phyloP scores from a whole-genome alignment of 2,797 vertebrate species.

The Clamator glandarius region DNA sequence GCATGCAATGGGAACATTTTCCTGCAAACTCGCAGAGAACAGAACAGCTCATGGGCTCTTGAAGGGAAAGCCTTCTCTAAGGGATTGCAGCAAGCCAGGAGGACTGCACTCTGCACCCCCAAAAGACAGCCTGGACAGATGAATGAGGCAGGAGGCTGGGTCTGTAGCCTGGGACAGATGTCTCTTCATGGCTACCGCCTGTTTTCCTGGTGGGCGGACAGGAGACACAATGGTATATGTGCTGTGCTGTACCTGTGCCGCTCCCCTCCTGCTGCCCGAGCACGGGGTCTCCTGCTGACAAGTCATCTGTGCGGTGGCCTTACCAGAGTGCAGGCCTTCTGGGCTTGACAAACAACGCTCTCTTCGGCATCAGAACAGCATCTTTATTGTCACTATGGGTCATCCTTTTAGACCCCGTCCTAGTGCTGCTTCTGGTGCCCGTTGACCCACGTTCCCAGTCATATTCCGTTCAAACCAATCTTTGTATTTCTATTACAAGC shows the following conservation, averaged over 20 bases:
- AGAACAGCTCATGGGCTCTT: background rate
- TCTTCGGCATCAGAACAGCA: background rate
- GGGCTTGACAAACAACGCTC: background rate
- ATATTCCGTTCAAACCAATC: background rate
- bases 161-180: background rate
- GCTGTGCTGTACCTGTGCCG: background rate
- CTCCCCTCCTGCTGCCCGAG: background rate
- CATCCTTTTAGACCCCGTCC: rapidly evolving
- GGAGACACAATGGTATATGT: background rate
- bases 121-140: background rate
- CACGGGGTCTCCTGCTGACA: background rate
- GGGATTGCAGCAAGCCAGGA: background rate
- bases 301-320: background rate
- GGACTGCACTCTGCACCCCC: background rate
- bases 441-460: rapidly evolving
- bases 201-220: background rate
- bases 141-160: background rate
- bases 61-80: background rate
- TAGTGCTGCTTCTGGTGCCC: background rate
- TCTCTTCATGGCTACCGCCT: background rate
- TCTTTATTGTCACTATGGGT: background rate
- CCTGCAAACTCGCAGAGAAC: background rate
- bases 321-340: background rate
- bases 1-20: rapidly evolving
- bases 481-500: background rate